Conservation (phyloP, 2,113 vertebrate genomes). For the pig (Sus scrofa) region DNA sequence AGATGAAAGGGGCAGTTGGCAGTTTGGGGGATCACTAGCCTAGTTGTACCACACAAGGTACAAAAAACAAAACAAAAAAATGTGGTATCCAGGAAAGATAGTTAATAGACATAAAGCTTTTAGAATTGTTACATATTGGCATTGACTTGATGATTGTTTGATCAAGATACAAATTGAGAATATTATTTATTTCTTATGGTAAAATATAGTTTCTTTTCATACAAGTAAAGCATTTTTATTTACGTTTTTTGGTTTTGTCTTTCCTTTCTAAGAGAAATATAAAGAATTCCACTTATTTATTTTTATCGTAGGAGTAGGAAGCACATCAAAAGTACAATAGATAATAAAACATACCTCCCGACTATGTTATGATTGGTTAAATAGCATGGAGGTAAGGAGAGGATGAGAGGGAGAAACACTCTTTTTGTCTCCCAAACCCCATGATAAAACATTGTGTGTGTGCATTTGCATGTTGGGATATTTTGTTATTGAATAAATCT, state of each 20-base stretch:
- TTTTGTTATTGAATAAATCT: slow-evolving; percentile 18
- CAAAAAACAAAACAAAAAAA: too few species aligned
- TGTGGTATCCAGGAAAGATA: slow-evolving; percentile 40
- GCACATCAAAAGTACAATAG: not conserved
- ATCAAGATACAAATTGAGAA: slow-evolving; percentile 41
- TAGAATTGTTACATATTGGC: not conserved
- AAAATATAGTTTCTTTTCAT: slow-evolving; percentile 4
- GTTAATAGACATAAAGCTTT: not conserved
- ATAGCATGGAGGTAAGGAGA: not conserved
- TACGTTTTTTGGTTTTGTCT: not conserved
- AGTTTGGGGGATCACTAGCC: too few species aligned
- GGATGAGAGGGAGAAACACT: not conserved
- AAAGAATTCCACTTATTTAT: not conserved
- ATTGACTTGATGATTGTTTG: not conserved
- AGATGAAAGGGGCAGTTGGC: too few species aligned
- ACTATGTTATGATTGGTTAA: not conserved
- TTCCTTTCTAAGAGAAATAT: slow-evolving; percentile 5
- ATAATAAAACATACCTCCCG: not conserved
- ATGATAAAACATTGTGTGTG: not conserved
- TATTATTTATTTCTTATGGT: slow-evolving; percentile 27
- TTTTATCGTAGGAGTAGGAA: slow-evolving; percentile 23
- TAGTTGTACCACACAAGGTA: too few species aligned
- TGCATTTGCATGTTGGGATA: too few species aligned
- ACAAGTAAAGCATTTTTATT: not conserved
- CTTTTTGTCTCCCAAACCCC: not conserved